These are phyloP conservation scores for Pavo muticus DNA, from an alignment of 2,113 vertebrate species.

Conservation along the genomic window DNA sequence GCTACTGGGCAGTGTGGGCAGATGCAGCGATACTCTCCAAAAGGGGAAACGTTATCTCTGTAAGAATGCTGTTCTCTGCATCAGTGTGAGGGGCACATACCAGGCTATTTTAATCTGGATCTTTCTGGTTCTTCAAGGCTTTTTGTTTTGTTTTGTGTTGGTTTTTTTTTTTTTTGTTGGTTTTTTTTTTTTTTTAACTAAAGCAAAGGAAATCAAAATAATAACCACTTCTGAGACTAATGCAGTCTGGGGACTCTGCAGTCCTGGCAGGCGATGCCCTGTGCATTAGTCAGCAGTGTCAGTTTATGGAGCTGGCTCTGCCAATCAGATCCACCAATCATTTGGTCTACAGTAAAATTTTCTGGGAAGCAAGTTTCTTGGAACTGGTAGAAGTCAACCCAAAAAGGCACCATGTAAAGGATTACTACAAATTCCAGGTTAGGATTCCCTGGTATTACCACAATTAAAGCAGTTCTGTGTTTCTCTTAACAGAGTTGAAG, in stretches of 20 bases:
- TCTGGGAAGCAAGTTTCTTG: not conserved
- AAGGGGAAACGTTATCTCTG: not conserved
- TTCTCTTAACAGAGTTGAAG: not conserved
- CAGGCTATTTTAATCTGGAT: not conserved
- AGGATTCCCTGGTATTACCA: not conserved
- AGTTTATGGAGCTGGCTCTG: not conserved
- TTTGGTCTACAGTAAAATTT: not conserved
- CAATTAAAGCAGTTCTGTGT: not conserved
- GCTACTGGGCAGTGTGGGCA: not conserved
- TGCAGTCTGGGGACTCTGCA: conserved; percentile 1
- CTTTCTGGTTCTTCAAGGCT: not conserved
- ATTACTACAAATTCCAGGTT: not conserved
- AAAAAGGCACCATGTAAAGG: not conserved
- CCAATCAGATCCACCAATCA: not conserved
- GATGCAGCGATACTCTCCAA: not conserved
- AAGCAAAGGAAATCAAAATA: not conserved
- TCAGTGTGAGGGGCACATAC: not conserved
- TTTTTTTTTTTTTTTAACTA: not conserved
- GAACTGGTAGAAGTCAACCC: not conserved
- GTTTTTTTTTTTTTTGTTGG: not conserved
- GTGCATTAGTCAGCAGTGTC: conserved; percentile 40
- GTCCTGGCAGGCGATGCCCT: conserved; percentile 31
- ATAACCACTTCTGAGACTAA: not conserved
- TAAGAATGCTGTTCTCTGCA: not conserved
- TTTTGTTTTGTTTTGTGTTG: too few species aligned